These are phyloP conservation scores for Chalcosyrphus nemorum DNA, from an alignment of 2,888 invertebrate genomes.

Conservation along the genomic window DNA sequence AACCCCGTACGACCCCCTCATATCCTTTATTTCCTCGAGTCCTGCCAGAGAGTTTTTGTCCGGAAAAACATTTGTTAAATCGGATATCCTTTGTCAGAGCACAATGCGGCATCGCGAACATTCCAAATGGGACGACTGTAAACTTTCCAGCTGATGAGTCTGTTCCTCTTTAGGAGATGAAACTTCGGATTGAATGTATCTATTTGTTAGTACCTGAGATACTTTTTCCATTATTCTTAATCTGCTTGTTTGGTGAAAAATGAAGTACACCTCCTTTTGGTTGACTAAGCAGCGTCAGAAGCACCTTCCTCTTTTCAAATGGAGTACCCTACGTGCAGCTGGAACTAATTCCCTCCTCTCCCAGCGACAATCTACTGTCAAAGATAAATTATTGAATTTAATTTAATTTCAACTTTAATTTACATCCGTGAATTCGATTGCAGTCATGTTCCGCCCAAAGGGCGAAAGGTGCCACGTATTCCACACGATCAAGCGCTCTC, in stretches of 20 bases:
- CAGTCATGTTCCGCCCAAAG: neutral
- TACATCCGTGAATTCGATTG: conserved; percentile 30
- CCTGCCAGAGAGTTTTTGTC: neutral
- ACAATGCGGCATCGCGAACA: conserved; percentile 21
- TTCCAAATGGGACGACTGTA: neutral
- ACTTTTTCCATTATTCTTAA: neutral
- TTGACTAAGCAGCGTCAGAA: neutral
- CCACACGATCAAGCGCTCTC: neutral
- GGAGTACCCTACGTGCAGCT: neutral
- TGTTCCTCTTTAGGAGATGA: neutral
- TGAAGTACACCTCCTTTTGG: neutral
- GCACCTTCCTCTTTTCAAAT: neutral
- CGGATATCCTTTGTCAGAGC: conserved; percentile 23
- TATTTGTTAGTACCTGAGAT: neutral
- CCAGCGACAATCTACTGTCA: conserved; percentile 9
- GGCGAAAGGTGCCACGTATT: conserved; percentile 22
- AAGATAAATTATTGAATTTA: conserved; percentile 43
- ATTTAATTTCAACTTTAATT: conserved; percentile 48
- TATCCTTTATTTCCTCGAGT: too few species aligned
- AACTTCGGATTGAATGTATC: neutral
- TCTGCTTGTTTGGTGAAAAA: neutral
- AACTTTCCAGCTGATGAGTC: conserved; percentile 26
- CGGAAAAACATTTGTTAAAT: conserved; percentile 12
- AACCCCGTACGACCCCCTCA: too few species aligned
- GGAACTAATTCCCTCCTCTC: neutral